These are phyloP conservation scores for Ennomos erosarius DNA, from an alignment of 2,888 invertebrate species.

Conservation along the genomic window DNA sequence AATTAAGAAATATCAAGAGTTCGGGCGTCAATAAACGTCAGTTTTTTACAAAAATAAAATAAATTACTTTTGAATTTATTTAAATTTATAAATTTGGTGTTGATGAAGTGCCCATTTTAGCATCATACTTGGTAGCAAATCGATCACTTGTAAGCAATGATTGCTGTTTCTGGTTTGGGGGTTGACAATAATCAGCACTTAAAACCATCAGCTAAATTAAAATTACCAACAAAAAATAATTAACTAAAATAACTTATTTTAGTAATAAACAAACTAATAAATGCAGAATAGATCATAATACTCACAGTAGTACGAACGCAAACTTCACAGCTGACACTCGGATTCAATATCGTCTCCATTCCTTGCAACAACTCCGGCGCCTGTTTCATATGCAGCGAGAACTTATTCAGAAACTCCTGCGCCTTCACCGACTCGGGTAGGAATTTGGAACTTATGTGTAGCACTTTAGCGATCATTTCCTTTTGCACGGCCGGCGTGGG, in stretches of 20 bases:
- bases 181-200: no score
- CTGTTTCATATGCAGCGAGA: slow-evolving; percentile 91
- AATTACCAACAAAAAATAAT: no score
- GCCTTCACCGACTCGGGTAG: slow-evolving; percentile 97
- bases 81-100: no score
- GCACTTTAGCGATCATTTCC: slow-evolving; percentile 88
- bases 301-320: slow-evolving; percentile 95
- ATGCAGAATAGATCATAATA: slow-evolving; percentile 34
- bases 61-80: no score
- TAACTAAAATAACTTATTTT: not conserved
- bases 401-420: slow-evolving; percentile 93
- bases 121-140: no score
- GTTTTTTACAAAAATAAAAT: no score
- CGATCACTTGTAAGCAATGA: no score
- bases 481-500: slow-evolving; percentile 88
- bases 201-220: no score
- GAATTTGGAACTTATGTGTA: slow-evolving; percentile 89
- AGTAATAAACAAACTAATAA: not conserved
- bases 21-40: no score
- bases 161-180: no score
- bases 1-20: no score
- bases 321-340: slow-evolving; percentile 96
- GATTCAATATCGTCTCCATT: slow-evolving; percentile 94
- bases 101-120: no score
- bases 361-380: slow-evolving; percentile 88